Evolutionary conservation across 1,140 invertebrate species (phyloP).

Genomic region (Papilio glaucus): DNA sequence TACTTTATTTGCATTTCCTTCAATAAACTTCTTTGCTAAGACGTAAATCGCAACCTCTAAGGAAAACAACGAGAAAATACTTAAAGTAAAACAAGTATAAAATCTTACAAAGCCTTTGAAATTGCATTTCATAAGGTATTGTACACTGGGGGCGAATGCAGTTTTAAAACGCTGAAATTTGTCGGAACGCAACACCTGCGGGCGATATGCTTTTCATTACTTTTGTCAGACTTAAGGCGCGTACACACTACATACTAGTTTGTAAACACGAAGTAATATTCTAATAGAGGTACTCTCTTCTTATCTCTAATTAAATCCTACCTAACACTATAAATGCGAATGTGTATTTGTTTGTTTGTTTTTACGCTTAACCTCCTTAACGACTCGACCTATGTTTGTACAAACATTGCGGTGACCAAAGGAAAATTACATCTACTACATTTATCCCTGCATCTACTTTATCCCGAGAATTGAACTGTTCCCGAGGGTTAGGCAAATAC

Average conservation of each 20-base stretch:
- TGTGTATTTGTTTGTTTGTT: no score
- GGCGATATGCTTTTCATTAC: constrained; percentile 18
- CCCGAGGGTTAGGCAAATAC: no score
- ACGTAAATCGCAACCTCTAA: not conserved
- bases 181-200: constrained; percentile 7
- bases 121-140: constrained; percentile 13
- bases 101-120: constrained; percentile 5
- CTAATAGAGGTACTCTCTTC: no score
- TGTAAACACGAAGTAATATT: not conserved
- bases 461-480: no score
- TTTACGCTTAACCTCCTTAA: no score
- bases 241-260: not conserved
- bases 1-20: not conserved
- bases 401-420: no score
- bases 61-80: not conserved
- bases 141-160: not conserved
- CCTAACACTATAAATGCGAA: no score
- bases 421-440: no score
- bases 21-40: not conserved
- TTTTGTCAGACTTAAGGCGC: not conserved
- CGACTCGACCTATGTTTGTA: no score
- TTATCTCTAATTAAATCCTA: no score
- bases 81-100: not conserved
- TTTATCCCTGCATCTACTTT: no score
- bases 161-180: constrained; percentile 9